phyloP scores from a whole-genome alignment of 2,888 invertebrate species.

The Prosapia bicincta region DNA sequence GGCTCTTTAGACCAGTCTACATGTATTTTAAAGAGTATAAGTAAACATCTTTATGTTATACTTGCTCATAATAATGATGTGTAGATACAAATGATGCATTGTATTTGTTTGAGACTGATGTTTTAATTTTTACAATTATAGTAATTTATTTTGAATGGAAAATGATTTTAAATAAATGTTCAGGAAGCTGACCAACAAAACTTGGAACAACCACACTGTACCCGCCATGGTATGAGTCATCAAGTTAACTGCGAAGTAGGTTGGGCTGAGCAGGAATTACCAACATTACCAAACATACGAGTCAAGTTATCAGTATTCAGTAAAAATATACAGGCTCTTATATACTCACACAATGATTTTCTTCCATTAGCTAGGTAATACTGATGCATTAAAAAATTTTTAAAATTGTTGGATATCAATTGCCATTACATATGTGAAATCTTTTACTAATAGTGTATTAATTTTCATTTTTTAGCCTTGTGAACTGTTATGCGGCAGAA shows the following conservation, averaged over 20 bases:
- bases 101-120: too few species aligned
- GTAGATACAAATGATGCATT: too few species aligned
- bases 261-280: slow-evolving; percentile 70
- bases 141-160: too few species aligned
- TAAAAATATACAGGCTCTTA: slow-evolving; percentile 60
- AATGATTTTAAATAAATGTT: too few species aligned
- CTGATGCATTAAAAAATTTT: neutral
- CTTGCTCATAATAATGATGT: too few species aligned
- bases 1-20: too few species aligned
- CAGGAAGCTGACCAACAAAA: neutral
- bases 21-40: too few species aligned
- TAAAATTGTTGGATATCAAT: too few species aligned
- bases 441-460: too few species aligned
- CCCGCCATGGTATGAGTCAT: neutral
- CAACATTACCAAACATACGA: slow-evolving; percentile 58
- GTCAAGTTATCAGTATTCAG: slow-evolving; percentile 60
- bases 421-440: neutral
- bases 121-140: too few species aligned
- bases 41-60: too few species aligned
- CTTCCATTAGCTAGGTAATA: slow-evolving; percentile 74
- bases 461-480: slow-evolving; percentile 61
- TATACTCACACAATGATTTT: slow-evolving; percentile 71
- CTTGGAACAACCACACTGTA: neutral
- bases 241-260: slow-evolving; percentile 51
- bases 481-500: slow-evolving; percentile 74